Conservation (phyloP, 2,113 vertebrate species). For the Nibea coibor region DNA sequence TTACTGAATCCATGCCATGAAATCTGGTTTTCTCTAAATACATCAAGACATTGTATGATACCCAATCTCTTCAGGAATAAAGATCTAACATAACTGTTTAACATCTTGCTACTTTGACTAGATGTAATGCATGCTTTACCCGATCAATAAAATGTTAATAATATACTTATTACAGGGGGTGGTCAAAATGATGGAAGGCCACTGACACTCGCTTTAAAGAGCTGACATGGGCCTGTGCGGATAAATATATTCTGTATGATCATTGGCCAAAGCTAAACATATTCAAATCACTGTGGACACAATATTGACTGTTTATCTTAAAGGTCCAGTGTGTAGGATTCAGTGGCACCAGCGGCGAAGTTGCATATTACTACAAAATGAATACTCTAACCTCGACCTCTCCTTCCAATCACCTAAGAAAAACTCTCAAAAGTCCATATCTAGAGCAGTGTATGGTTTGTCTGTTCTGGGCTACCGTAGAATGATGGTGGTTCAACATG, state of each 20-base stretch:
- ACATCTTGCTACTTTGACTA: constrained; percentile 67
- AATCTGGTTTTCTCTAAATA: constrained; percentile 76
- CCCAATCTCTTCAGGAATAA: constrained; percentile 82
- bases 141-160: constrained; percentile 7
- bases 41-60: constrained; percentile 80
- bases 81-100: constrained; percentile 75
- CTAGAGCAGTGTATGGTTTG: too few relatives aligned
- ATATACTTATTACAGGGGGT: constrained; percentile 12
- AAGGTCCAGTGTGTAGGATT: too few relatives aligned
- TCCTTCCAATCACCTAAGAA: too few relatives aligned
- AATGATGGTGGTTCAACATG: too few relatives aligned
- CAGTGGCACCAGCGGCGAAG: too few relatives aligned
- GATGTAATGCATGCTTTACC: constrained; percentile 43
- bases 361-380: too few relatives aligned
- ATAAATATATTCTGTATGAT: background rate
- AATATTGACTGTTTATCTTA: background rate
- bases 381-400: too few relatives aligned
- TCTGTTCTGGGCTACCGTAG: too few relatives aligned
- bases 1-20: constrained; percentile 74
- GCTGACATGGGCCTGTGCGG: background rate
- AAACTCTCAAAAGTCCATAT: too few relatives aligned
- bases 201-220: constrained; percentile 8
- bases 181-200: constrained; percentile 36
- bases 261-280: background rate
- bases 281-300: constrained; percentile 13